phyloP scores from a whole-genome alignment of 1,140 invertebrate species.

The Leptoteleia sp. region DNA sequence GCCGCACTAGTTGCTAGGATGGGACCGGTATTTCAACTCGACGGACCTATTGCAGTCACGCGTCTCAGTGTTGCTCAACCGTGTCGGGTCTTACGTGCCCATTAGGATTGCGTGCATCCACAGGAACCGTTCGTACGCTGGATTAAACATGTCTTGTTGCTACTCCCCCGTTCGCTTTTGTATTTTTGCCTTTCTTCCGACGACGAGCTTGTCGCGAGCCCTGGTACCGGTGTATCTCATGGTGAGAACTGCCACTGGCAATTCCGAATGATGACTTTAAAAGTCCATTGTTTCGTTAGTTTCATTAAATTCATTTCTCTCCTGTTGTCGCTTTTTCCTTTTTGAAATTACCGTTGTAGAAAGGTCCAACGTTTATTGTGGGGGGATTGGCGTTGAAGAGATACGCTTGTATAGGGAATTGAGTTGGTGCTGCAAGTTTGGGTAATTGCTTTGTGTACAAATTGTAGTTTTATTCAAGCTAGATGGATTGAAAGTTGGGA shows the following conservation, averaged over 20 bases:
- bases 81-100: conserved; percentile 45
- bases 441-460: conserved; percentile 43
- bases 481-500: conserved; percentile 1
- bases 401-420: conserved; percentile 35
- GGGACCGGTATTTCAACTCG: conserved; percentile 77
- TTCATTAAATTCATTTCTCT: conserved; percentile 3
- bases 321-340: background rate
- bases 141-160: conserved; percentile 49
- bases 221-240: background rate
- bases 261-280: conserved; percentile 11
- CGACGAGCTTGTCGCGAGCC: conserved; percentile 2
- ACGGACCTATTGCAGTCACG: conserved; percentile 66
- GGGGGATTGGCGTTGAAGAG: conserved; percentile 11
- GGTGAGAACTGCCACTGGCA: conserved; percentile 30
- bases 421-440: conserved; percentile 26
- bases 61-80: conserved; percentile 74
- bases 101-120: conserved; percentile 54
- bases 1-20: conserved; percentile 70
- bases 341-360: conserved; percentile 6
- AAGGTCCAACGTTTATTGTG: conserved; percentile 20
- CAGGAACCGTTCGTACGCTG: conserved; percentile 17
- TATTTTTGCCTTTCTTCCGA: conserved; percentile 42
- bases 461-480: conserved; percentile 26
- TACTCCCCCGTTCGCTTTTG: conserved; percentile 32
- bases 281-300: no score